A percentile compares a stretch with the other conserved stretches of the same genome.
Conservation (phyloP, 2,113 vertebrate genomes). For the Seriola dumerili region DNA sequence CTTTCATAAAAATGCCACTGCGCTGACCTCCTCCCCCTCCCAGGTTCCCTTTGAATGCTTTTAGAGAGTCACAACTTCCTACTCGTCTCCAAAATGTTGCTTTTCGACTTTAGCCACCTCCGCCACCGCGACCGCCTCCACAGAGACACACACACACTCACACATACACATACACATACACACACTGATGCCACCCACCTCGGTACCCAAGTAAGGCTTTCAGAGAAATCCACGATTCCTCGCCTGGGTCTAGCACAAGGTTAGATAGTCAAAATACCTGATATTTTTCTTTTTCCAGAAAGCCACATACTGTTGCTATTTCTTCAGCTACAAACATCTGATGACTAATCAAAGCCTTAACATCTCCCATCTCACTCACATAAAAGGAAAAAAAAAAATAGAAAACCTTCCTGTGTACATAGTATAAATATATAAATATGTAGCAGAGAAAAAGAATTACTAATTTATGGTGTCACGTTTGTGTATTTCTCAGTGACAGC, state of each 20-base stretch:
- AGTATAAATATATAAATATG: constrained; percentile 88
- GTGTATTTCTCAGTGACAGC: constrained; percentile 79
- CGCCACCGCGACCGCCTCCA: constrained; percentile 21
- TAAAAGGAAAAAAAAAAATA: constrained; percentile 24
- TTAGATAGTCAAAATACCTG: constrained; percentile 44
- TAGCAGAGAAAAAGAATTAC: constrained; percentile 80
- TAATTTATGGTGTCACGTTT: constrained; percentile 85
- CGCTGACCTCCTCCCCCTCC: constrained; percentile 52
- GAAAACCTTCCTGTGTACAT: constrained; percentile 79
- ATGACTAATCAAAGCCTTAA: constrained; percentile 84
- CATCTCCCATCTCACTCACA: constrained; percentile 65
- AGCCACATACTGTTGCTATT: constrained; percentile 36
- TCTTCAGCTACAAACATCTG: constrained; percentile 55
- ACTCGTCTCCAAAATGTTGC: constrained; percentile 33
- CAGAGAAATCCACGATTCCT: constrained; percentile 45
- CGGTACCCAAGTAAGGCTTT: constrained; percentile 54
- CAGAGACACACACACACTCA: constrained; percentile 10
- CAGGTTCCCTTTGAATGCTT: constrained; percentile 43
- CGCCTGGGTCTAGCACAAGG: constrained; percentile 58
- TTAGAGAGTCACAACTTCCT: constrained; percentile 52
- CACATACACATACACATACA: not conserved
- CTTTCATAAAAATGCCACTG: constrained; percentile 58
- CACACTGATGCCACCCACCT: constrained; percentile 29
- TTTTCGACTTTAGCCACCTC: constrained; percentile 45
- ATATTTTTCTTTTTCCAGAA: constrained; percentile 37